Percentiles rank a stretch among this genome's conserved stretches.
These are phyloP conservation scores for Chascanopsetta lugubris DNA, from an alignment of 2,113 vertebrate species.

Conservation along the genomic window DNA sequence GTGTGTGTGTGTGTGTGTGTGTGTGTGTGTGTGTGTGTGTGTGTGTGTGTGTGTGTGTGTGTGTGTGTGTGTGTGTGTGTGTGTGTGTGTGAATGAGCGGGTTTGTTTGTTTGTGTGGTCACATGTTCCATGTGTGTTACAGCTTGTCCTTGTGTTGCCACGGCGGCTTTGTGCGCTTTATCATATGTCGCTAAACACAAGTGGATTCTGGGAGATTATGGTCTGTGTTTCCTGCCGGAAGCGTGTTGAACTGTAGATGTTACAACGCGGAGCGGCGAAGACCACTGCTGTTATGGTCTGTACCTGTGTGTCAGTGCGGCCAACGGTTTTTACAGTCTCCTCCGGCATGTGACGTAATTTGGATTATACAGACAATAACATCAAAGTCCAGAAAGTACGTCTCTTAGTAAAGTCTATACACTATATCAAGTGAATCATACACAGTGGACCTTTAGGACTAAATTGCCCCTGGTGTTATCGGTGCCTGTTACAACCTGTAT, in stretches of 20 bases:
- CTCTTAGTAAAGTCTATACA: too few species aligned
- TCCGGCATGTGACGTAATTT: background rate
- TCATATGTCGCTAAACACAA: background rate
- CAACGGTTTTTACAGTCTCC: background rate
- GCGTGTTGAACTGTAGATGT: background rate
- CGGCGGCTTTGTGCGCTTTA: background rate
- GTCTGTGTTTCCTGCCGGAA: background rate
- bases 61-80: constrained; percentile 12
- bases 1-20: constrained; percentile 17
- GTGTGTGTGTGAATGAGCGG: constrained; percentile 12
- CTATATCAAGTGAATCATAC: too few species aligned
- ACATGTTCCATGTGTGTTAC: constrained; percentile 17
- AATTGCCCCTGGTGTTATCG: too few species aligned
- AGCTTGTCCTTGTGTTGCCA: background rate
- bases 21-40: constrained; percentile 11
- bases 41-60: constrained; percentile 9
- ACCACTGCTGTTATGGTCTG: background rate
- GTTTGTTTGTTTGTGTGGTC: constrained; percentile 32
- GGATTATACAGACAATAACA: background rate
- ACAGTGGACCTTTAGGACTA: too few species aligned
- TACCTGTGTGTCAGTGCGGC: background rate
- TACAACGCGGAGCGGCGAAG: background rate
- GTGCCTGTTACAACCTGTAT: too few species aligned
- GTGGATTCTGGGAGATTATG: too few species aligned
- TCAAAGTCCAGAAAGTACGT: too few species aligned